Evolutionary conservation across 2,797 vertebrate genomes (phyloP), one percentile per base, ranked within the genome.

Genomic region (Paratrypauchen microcephalus): DNA sequence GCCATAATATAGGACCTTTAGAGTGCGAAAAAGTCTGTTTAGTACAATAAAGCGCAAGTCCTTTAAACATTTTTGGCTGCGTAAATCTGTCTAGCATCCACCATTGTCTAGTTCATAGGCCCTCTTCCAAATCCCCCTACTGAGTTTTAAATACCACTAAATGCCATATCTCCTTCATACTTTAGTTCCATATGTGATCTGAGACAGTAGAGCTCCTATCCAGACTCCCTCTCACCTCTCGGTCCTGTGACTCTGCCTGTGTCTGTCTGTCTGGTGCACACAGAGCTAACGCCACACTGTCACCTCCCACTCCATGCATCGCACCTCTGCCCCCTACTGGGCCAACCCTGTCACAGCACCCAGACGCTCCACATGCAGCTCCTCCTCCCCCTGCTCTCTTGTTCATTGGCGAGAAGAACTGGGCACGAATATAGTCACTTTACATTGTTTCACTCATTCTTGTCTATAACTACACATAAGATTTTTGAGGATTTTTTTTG

Each of bases 271-370:
- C 83, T 86, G 85, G 74, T 76, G 82, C 57, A 19, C 90, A 90
- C 84, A 75, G 82, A 81, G 68, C 84, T 88, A 87, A 90, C 89
- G 90, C 81, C 48, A 76, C 86, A 83, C 86, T 85, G 83, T 86
- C 90, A 91, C 90, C 85, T 92, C 90, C 90, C 84, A 91, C 90
- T 87, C 87, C 78, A 77, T 71, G 79, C 86, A 88, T 90, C 86
- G 81, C 90, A 89, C 92, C 83, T 87, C 87, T 90, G 91, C 89
- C 90, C 91, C 88, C 91, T 89, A 88, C 89, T 91, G 91, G 91
- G 78, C 74, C 75, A 76, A 83, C 74, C 73, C 69, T 5, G 68
- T 85, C 88, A 91, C 48, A 11, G 69, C 89, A 87, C 79, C 83
- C 77, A 72, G 81, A 81, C 79, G 64, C 78, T 73, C 71, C 78